phyloP scores from a whole-genome alignment of 1,140 invertebrate species.

The Meloidogyne chitwoodi region DNA sequence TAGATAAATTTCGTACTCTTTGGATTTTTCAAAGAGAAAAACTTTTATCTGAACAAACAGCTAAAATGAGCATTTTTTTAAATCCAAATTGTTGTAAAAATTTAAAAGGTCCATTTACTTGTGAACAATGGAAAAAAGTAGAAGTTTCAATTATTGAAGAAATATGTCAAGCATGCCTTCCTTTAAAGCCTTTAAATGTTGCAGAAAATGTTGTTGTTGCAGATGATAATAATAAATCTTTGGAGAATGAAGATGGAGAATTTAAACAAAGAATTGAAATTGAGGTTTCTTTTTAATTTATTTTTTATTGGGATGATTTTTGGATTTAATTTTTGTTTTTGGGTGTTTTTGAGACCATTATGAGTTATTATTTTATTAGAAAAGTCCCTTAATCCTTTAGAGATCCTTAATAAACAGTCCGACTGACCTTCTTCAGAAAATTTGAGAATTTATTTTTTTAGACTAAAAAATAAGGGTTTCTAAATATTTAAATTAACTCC shows the following conservation, averaged over 20 bases:
- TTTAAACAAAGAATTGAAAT: slow-evolving; percentile 8
- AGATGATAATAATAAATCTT: not conserved
- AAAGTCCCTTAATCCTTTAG: no score
- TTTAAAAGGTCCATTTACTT: not conserved
- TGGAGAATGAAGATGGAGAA: not conserved
- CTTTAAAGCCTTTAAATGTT: not conserved
- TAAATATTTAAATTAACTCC: no score
- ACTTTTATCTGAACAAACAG: not conserved
- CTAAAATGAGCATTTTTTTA: slow-evolving; percentile 8
- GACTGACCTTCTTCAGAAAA: no score
- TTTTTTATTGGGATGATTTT: no score
- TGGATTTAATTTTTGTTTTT: no score
- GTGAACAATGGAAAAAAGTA: slow-evolving; percentile 10
- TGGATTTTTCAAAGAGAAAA: slow-evolving; percentile 11
- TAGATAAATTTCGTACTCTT: not conserved
- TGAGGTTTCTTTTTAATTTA: not conserved
- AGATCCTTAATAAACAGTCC: no score
- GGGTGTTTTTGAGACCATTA: no score
- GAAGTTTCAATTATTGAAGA: not conserved
- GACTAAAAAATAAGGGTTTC: no score
- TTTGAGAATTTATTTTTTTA: no score
- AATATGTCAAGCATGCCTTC: slow-evolving; percentile 10
- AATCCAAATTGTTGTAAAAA: slow-evolving; percentile 10
- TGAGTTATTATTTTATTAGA: no score
- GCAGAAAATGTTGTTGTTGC: not conserved